Conservation (phyloP, 2,888 invertebrate genomes). For the Agapostemon virescens region DNA sequence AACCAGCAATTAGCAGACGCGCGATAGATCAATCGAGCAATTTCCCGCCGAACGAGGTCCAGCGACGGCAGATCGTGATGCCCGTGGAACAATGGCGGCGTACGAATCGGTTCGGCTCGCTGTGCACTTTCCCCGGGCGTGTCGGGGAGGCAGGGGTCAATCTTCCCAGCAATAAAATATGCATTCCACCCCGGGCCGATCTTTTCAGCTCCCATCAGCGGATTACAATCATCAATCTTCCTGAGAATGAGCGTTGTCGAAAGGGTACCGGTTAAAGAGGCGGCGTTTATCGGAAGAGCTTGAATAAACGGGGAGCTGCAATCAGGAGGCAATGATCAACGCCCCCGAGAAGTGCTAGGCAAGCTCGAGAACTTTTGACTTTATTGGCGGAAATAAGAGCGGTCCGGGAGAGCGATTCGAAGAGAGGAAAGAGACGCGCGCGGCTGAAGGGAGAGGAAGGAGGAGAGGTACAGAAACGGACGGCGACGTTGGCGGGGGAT, state of each 20-base stretch:
- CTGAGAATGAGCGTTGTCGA: background rate
- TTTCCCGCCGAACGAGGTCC: background rate
- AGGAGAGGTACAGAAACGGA: background rate
- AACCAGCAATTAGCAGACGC: background rate
- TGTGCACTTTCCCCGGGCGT: background rate
- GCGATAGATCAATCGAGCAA: background rate
- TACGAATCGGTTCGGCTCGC: background rate
- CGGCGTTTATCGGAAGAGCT: background rate
- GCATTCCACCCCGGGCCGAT: background rate
- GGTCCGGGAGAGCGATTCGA: constrained; percentile 26
- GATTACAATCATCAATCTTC: constrained; percentile 2
- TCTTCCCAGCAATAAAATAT: constrained; percentile 16
- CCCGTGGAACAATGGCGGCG: background rate
- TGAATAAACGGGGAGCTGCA: constrained; percentile 5
- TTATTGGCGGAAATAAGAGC: constrained; percentile 56
- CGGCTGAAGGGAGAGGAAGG: background rate
- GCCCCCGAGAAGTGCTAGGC: constrained; percentile 47
- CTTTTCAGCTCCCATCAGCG: constrained; percentile 3
- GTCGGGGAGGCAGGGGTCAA: background rate
- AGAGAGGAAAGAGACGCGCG: background rate
- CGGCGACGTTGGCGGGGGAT: background rate
- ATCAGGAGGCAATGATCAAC: constrained; percentile 33
- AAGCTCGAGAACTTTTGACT: constrained; percentile 62
- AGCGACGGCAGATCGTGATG: background rate
- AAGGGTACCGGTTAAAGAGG: constrained; percentile 17